A percentile compares a stretch with the other conserved stretches of the same genome.
phyloP scores from a whole-genome alignment of 1,140 invertebrate species.

The Formica selysi region DNA sequence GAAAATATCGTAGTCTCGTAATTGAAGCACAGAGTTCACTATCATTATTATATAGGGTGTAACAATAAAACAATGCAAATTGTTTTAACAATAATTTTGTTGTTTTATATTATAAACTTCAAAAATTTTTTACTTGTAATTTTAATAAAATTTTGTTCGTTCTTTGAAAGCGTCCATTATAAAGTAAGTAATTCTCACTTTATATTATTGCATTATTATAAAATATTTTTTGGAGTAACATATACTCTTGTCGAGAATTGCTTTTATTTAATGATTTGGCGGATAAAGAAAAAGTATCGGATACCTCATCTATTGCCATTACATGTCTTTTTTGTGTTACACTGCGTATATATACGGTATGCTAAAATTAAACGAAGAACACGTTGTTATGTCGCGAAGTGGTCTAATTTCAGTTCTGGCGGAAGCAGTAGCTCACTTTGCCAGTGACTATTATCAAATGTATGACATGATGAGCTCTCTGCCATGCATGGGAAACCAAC shows the following conservation, averaged over 20 bases:
- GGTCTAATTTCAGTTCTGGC: slow-evolving; percentile 73
- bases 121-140: background rate
- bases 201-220: background rate
- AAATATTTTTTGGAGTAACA: slow-evolving; percentile 6
- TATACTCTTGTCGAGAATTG: background rate
- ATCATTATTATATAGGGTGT: slow-evolving; percentile 3
- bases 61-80: background rate
- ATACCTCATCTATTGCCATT: no score
- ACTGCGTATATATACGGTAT: background rate
- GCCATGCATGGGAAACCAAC: slow-evolving; percentile 61
- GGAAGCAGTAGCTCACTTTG: slow-evolving; percentile 65
- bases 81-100: background rate
- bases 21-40: background rate
- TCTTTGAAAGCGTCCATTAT: background rate
- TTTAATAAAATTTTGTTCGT: background rate
- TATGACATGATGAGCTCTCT: slow-evolving; percentile 33
- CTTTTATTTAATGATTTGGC: background rate
- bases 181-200: background rate
- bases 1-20: background rate
- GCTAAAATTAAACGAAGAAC: slow-evolving; percentile 59
- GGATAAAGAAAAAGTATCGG: background rate
- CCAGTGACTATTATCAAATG: slow-evolving; percentile 48
- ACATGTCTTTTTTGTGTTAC: background rate
- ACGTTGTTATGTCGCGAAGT: slow-evolving; percentile 44
- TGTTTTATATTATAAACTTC: background rate